A percentile compares a stretch with the other conserved stretches of the same genome.
Conservation (phyloP, 30 jellyfish, hydroid and myxozoan genomes). For the Aurelia sp. region DNA sequence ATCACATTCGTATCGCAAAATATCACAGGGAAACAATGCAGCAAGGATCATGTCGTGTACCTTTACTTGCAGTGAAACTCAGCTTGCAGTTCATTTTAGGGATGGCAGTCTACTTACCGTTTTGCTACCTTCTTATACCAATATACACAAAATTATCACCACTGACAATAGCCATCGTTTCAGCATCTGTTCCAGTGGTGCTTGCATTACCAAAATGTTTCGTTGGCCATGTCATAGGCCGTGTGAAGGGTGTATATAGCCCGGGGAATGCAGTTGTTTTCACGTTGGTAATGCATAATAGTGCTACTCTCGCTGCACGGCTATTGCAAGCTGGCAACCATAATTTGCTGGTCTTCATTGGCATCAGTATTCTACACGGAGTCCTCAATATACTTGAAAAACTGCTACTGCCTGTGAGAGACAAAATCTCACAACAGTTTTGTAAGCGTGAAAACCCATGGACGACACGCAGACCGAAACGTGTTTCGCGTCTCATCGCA, state of each 20-base stretch:
- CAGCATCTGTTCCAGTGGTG: not conserved
- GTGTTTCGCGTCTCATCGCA: conserved; percentile 11
- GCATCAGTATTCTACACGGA: not conserved
- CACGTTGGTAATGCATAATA: not conserved
- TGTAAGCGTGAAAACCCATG: not conserved
- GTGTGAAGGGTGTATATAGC: not conserved
- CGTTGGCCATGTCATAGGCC: conserved; percentile 1
- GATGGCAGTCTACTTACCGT: not conserved
- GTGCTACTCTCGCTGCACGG: not conserved
- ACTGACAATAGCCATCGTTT: not conserved
- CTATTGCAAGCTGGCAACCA: not conserved
- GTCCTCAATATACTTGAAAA: not conserved
- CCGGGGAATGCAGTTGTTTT: conserved; percentile 10
- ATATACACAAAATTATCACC: not conserved
- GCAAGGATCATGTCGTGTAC: too few species aligned
- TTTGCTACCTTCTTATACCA: not conserved
- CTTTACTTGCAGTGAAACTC: not conserved
- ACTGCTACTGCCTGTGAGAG: conserved; percentile 10
- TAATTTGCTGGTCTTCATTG: not conserved
- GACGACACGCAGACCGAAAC: not conserved
- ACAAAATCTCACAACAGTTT: not conserved
- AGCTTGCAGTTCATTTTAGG: conserved; percentile 1
- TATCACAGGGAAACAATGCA: too few species aligned
- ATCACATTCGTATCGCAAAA: too few species aligned
- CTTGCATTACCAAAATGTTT: not conserved